Percentiles rank a stretch among this genome's conserved stretches.
Conservation (phyloP, 2,888 invertebrate species). For the Coenonympha arcania region DNA sequence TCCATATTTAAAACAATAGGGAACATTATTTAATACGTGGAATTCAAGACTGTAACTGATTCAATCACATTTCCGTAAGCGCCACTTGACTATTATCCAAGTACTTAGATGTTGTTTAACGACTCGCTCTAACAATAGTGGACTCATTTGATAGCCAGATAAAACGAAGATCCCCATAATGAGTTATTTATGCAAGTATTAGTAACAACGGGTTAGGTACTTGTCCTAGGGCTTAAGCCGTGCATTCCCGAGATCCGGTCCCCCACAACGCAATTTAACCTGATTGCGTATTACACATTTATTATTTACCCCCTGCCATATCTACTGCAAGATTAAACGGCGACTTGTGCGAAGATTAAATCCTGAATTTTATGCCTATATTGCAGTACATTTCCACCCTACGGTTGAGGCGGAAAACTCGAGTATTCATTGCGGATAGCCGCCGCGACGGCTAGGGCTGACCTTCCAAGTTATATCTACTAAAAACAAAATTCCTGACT, state of each 20-base stretch:
- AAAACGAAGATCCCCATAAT: conserved; percentile 5
- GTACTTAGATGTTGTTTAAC: conserved; percentile 3
- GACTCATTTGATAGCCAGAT: conserved; percentile 4
- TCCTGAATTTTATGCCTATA: conserved; percentile 70
- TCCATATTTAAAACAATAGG: too few species aligned
- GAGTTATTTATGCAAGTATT: conserved; percentile 13
- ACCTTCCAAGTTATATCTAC: conserved; percentile 24
- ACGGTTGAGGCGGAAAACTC: conserved; percentile 62
- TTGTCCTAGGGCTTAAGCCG: conserved; percentile 11
- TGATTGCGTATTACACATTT: conserved; percentile 64
- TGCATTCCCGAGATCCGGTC: conserved; percentile 15
- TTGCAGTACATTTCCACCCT: conserved; percentile 63
- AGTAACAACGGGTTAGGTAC: conserved; percentile 11
- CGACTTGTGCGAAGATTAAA: conserved; percentile 69
- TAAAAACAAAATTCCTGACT: neutral
- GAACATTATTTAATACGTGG: too few species aligned
- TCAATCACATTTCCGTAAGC: too few species aligned
- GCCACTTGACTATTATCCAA: neutral
- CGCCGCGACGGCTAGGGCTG: conserved; percentile 49
- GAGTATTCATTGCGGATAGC: conserved; percentile 70
- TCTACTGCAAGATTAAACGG: conserved; percentile 69
- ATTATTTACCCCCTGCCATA: conserved; percentile 67
- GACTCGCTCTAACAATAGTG: conserved; percentile 1
- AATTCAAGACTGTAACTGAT: too few species aligned
- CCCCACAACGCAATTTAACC: conserved; percentile 57